A percentile compares a stretch with the other conserved stretches of the same genome.
phyloP scores from a whole-genome alignment of 2,113 vertebrate genomes.

The Coturnix japonica region DNA sequence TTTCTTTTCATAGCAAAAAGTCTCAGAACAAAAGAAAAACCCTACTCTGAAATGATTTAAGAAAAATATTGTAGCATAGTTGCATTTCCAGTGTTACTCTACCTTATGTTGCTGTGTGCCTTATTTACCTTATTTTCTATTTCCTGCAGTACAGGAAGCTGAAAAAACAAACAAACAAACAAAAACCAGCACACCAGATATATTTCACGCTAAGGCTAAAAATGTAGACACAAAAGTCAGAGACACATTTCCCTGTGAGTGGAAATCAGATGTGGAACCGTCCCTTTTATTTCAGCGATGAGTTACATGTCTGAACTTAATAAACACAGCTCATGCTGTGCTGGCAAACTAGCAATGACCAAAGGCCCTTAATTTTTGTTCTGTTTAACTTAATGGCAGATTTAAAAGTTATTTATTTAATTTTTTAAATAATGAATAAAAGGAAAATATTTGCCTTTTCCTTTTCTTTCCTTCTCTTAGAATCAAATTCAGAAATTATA shows the following conservation, averaged over 20 bases:
- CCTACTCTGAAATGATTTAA: background rate
- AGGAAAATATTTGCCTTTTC: background rate
- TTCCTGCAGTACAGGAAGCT: background rate
- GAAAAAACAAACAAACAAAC: background rate
- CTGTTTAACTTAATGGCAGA: background rate
- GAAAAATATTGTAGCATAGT: background rate
- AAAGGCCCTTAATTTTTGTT: background rate
- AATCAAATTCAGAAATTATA: background rate
- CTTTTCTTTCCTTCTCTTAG: background rate
- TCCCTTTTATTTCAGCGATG: background rate
- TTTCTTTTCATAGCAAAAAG: background rate
- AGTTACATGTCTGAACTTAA: background rate
- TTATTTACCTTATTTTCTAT: background rate
- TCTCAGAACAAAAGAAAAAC: background rate
- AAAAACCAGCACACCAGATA: background rate
- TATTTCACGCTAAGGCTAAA: background rate
- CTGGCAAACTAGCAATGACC: background rate
- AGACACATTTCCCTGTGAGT: background rate
- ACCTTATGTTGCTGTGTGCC: background rate
- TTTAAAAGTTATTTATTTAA: background rate
- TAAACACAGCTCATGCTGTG: background rate
- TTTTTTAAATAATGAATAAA: background rate
- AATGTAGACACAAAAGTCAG: background rate
- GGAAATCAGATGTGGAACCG: background rate
- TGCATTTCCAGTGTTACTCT: rapidly evolving